Evolutionary conservation across 2,113 vertebrate species (phyloP).

Genomic region (Heliornis fulica): DNA sequence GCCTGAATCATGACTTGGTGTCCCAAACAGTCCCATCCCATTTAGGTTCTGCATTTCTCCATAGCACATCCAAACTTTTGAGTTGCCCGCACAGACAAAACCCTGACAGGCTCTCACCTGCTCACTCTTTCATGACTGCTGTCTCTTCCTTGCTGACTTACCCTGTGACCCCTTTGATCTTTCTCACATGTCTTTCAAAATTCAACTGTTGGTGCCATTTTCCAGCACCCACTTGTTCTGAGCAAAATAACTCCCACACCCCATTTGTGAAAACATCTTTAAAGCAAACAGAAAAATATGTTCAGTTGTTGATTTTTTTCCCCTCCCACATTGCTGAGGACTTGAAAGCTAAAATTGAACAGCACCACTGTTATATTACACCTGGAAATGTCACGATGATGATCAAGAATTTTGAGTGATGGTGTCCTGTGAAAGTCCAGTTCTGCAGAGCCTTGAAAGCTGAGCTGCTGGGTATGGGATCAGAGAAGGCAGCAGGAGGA

Average conservation of each 20-base stretch:
- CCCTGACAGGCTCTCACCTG: neutral
- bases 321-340: neutral
- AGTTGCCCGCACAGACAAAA: neutral
- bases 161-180: neutral
- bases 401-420: neutral
- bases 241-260: slow-evolving; percentile 10
- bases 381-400: neutral
- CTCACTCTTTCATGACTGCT: neutral
- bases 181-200: neutral
- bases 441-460: neutral
- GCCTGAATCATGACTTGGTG: neutral
- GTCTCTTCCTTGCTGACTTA: neutral
- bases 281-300: neutral
- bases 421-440: neutral
- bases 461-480: rapidly evolving
- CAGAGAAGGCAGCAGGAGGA: neutral
- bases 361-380: neutral
- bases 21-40: neutral
- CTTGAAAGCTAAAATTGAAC: neutral
- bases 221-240: neutral
- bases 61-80: neutral
- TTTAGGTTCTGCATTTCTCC: neutral
- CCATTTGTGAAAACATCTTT: slow-evolving; percentile 3
- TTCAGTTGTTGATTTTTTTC: neutral
- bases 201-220: neutral